Evolutionary conservation across 2,113 vertebrate species (phyloP), one percentile per base, ranked within the genome.

Genomic region (Nestor notabilis): DNA sequence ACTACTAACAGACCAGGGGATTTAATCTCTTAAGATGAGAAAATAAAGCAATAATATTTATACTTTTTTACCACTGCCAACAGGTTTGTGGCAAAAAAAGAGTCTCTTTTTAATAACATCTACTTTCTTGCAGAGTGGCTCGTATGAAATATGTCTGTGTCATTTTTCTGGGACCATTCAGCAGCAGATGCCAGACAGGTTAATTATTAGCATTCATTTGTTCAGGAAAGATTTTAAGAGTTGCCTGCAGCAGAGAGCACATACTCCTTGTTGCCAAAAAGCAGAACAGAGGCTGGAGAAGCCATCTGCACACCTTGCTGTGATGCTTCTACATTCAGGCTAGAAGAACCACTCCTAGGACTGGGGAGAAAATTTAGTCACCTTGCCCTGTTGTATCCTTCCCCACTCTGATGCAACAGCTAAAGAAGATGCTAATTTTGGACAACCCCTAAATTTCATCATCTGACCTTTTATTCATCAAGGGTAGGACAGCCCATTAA

Each of bases 171-270:
- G 56, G 65, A 84, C 66, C 72, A 60, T 41, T 92, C 86, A 61
- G 65, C 61, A 91, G 74, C 69, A 95, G 74, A 69, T 87, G 74
- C 69, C 83, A 95, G 80, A 82, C 68, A 87, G 61, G 92, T 96
- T 94, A 97, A 96, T 95, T 81, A 97, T 97, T 97, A 95, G 58
- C 49, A 93, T 95, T 93, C 93, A 89, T 96, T 96, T 95, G 83
- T 53, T 56, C 37, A 87, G 46, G 72, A 92, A 89, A 87, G 91
- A 89, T 91, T 92, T 68, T 65, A 84, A 84, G 89, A 91, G 83
- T 79, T 47, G 37, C 87, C 83, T 83, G 63, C 53, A 89, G 50
- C 3, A 15, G 44, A 83, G 23, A 89, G 9, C 65, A 72, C 44
- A 52, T 3, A 11, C 12, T 91, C 49, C 31, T 69, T 21, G 28